A percentile compares a stretch with the other conserved stretches of the same genome.
Conservation (phyloP, 1,140 invertebrate species). For the Drosophila lacertosa region DNA sequence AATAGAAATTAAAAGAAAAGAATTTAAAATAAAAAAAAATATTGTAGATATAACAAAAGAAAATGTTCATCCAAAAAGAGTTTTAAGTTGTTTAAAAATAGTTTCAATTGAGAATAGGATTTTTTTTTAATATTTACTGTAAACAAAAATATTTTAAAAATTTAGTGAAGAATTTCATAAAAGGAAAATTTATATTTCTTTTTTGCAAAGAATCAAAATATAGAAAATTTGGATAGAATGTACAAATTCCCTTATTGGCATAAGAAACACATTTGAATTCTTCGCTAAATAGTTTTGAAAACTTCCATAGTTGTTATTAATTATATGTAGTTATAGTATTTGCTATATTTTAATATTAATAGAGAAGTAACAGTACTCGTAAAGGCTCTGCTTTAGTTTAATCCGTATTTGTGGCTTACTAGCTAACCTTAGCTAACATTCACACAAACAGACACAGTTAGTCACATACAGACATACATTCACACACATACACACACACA, state of each 20-base stretch:
- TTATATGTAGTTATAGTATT: not conserved
- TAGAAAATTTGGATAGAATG: no score
- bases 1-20: not conserved
- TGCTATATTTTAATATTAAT: conserved; percentile 24
- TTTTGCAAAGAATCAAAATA: no score
- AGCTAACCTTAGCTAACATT: conserved; percentile 12
- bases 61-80: not conserved
- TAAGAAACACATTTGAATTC: no score
- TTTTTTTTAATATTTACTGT: not conserved
- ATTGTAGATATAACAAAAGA: no score
- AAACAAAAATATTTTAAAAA: not conserved
- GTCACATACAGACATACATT: not conserved
- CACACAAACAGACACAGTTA: not conserved
- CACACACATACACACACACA: conserved; percentile 7
- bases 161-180: no score
- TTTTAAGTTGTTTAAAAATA: not conserved
- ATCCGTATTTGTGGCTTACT: conserved; percentile 22
- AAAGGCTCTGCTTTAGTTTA: conserved; percentile 17
- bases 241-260: no score
- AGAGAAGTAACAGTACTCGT: conserved; percentile 28
- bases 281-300: no score
- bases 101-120: not conserved
- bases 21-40: not conserved
- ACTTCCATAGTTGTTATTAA: conserved; percentile 1
- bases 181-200: no score